Evolutionary conservation across 2,113 vertebrate species (phyloP).

Genomic region (Tamias sibiricus): DNA sequence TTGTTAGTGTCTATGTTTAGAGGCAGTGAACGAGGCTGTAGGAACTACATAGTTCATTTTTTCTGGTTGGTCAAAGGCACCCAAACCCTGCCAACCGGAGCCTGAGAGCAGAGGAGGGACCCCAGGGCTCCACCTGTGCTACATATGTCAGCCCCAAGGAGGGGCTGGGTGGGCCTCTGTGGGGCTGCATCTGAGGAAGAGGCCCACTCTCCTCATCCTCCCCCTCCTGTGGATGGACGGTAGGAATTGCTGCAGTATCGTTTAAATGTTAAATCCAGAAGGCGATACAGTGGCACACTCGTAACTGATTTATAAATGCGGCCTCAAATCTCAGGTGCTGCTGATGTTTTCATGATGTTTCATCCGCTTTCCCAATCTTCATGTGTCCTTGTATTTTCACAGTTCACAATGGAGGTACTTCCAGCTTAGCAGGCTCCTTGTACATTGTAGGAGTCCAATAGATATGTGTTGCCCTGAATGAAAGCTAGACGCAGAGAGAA

Average conservation of each 20-base stretch:
- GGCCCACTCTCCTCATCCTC: not conserved
- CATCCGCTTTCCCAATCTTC: not conserved
- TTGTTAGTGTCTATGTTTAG: not conserved
- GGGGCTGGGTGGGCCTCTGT: rapidly evolving
- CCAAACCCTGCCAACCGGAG: not conserved
- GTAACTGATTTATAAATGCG: not conserved
- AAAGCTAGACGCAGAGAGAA: not conserved
- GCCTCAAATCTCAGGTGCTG: not conserved
- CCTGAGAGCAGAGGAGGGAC: not conserved
- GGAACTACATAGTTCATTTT: not conserved
- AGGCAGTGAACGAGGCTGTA: not conserved
- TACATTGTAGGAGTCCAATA: not conserved
- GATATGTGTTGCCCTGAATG: not conserved
- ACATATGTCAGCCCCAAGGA: not conserved
- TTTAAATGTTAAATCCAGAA: not conserved
- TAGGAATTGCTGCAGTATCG: not conserved
- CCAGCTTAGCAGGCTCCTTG: not conserved
- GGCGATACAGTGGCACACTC: not conserved
- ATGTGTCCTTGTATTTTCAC: not conserved
- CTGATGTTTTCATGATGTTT: not conserved
- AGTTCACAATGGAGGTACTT: not conserved
- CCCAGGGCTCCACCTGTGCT: not conserved
- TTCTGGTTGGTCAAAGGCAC: not conserved
- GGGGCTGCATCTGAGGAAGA: not conserved
- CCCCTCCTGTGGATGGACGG: not conserved